Conservation (phyloP, 2,113 vertebrate species). For the Cyanoramphus novaezelandiae region DNA sequence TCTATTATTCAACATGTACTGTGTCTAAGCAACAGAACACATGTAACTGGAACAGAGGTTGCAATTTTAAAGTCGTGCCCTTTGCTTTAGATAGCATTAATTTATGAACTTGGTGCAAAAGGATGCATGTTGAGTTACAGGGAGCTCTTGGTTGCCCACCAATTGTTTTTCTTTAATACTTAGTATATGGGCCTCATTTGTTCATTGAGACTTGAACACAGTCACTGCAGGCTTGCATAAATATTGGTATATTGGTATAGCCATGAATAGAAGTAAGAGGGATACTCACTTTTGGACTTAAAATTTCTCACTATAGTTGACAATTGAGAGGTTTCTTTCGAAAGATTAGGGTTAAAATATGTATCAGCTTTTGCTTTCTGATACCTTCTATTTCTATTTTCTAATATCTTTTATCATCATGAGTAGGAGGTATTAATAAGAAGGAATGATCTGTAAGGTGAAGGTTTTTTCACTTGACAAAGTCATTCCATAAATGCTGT, state of each 20-base stretch:
- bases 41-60: background rate
- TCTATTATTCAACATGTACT: background rate
- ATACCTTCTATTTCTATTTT: background rate
- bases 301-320: background rate
- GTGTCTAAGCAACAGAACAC: background rate
- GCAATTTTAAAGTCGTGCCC: background rate
- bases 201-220: background rate
- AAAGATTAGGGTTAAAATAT: background rate
- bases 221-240: background rate
- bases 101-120: background rate
- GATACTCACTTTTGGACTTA: background rate
- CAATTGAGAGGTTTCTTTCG: background rate
- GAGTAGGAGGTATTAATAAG: background rate
- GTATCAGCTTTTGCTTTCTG: background rate
- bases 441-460: background rate
- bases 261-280: background rate
- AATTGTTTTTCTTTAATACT: background rate
- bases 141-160: background rate
- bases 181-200: background rate
- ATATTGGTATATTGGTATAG: background rate
- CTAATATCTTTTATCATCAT: background rate
- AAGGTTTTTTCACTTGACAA: background rate
- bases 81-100: background rate
- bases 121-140: background rate
- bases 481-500: background rate